Evolutionary conservation across 2,113 vertebrate genomes (phyloP).

Genomic region (Pantherophis guttatus): DNA sequence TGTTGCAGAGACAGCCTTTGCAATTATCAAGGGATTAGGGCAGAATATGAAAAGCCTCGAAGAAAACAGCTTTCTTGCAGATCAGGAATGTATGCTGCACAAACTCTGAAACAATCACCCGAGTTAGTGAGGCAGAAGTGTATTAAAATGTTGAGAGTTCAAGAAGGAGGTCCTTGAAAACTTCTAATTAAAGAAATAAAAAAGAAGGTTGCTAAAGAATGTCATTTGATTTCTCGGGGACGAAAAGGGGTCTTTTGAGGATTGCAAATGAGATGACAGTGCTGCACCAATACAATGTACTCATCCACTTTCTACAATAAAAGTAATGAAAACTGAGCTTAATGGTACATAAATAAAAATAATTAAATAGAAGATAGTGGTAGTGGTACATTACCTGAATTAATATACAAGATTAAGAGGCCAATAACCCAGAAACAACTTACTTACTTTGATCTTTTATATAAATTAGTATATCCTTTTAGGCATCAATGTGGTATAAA

Average conservation of each 20-base stretch:
- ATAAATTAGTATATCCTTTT: slow-evolving; percentile 53
- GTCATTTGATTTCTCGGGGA: slow-evolving; percentile 48
- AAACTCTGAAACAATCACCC: slow-evolving; percentile 55
- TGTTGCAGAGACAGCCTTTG: slow-evolving; percentile 63
- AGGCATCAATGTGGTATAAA: not conserved
- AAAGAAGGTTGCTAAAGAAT: slow-evolving; percentile 52
- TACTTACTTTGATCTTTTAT: slow-evolving; percentile 52
- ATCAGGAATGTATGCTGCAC: slow-evolving; percentile 61
- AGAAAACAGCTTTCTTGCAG: slow-evolving; percentile 59
- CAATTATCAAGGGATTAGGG: slow-evolving; percentile 70
- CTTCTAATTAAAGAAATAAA: slow-evolving; percentile 74
- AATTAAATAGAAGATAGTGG: slow-evolving; percentile 60
- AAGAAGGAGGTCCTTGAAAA: slow-evolving; percentile 59
- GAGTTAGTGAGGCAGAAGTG: slow-evolving; percentile 61
- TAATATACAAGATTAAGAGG: slow-evolving; percentile 67
- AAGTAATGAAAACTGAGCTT: slow-evolving; percentile 64
- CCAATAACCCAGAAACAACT: slow-evolving; percentile 63
- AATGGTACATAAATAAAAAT: slow-evolving; percentile 73
- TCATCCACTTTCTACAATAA: slow-evolving; percentile 38
- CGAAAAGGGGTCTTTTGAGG: slow-evolving; percentile 51
- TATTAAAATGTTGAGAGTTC: slow-evolving; percentile 67
- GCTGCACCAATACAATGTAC: slow-evolving; percentile 38
- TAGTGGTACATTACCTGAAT: slow-evolving; percentile 64
- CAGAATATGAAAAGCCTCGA: slow-evolving; percentile 53
- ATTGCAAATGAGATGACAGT: slow-evolving; percentile 56